phyloP scores from a whole-genome alignment of 2,888 invertebrate species.

The Lathronympha strigana region DNA sequence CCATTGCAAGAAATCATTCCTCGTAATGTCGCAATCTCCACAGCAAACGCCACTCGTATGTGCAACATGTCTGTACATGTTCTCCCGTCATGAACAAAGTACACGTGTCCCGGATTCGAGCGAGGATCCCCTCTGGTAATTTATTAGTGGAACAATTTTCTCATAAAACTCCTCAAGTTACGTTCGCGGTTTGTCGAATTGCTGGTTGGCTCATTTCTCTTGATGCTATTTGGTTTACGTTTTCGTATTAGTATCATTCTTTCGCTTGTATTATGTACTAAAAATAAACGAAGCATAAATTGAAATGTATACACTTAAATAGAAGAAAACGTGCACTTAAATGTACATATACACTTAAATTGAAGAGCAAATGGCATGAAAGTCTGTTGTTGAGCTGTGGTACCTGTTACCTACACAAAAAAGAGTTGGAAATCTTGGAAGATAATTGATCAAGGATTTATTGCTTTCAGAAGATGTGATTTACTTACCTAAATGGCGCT shows the following conservation, averaged over 20 bases:
- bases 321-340: too few relatives aligned
- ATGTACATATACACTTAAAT: too few relatives aligned
- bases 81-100: conserved; percentile 43
- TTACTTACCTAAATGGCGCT: too few relatives aligned
- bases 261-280: background rate
- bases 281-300: too few relatives aligned
- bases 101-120: conserved; percentile 44
- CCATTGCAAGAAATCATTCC: background rate
- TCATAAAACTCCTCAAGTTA: conserved; percentile 47
- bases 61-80: conserved; percentile 51
- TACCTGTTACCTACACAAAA: too few relatives aligned
- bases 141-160: conserved; percentile 50
- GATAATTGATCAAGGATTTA: too few relatives aligned
- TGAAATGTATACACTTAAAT: too few relatives aligned
- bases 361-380: too few relatives aligned
- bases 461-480: too few relatives aligned
- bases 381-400: too few relatives aligned
- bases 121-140: conserved; percentile 46
- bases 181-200: conserved; percentile 10
- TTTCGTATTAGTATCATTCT: background rate
- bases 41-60: conserved; percentile 17
- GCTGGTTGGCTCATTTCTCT: background rate
- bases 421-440: too few relatives aligned
- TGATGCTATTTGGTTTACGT: background rate
- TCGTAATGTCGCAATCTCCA: conserved; percentile 11